These are phyloP conservation scores for Bombycilla garrulus DNA, from an alignment of 2,113 vertebrate species.

Conservation along the genomic window DNA sequence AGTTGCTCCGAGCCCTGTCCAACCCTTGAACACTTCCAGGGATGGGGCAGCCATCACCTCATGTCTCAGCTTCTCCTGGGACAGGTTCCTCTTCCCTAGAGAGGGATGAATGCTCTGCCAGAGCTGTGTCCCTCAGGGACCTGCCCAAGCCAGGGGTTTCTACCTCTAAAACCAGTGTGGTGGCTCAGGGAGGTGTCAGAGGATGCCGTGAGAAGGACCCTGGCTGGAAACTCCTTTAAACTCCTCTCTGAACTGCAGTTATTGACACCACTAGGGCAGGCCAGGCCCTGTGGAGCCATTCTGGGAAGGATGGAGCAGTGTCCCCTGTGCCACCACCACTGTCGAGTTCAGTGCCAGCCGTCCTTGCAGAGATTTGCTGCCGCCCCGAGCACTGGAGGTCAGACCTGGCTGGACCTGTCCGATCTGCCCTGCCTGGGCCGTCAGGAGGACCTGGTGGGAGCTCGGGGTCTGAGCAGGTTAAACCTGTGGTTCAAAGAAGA, in stretches of 20 bases:
- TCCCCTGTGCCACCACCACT: not conserved
- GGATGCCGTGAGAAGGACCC: not conserved
- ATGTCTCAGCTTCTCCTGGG: not conserved
- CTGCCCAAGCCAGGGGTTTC: rapidly evolving
- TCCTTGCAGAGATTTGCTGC: not conserved
- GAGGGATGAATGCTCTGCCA: not conserved
- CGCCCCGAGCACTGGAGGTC: not conserved
- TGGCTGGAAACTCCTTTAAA: not conserved
- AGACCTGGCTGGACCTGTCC: not conserved
- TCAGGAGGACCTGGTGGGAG: not conserved
- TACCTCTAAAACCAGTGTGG: rapidly evolving
- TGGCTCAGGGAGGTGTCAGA: not conserved
- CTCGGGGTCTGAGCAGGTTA: not conserved
- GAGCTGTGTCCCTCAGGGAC: not conserved
- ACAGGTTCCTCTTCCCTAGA: not conserved
- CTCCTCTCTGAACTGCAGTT: not conserved
- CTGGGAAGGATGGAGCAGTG: not conserved
- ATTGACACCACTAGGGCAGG: rapidly evolving
- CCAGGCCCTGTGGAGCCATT: not conserved
- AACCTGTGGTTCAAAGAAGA: not conserved
- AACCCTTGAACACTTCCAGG: not conserved
- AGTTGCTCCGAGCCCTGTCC: not conserved
- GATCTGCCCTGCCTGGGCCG: not conserved
- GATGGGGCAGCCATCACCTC: not conserved
- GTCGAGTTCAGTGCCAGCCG: rapidly evolving